Conservation (phyloP, 2,113 vertebrate species). For the Osmerus eperlanus region DNA sequence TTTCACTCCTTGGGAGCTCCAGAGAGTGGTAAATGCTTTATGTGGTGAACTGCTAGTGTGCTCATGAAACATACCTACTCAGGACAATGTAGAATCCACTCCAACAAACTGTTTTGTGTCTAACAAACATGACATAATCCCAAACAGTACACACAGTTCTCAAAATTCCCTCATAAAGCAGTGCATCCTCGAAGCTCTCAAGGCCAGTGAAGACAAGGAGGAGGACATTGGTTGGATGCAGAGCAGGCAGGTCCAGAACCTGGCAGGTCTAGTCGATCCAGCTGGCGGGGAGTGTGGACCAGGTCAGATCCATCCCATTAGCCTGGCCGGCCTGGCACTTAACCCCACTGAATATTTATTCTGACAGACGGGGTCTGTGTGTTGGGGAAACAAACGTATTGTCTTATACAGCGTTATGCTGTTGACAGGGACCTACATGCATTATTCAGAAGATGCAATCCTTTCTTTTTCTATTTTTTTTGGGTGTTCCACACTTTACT, state of each 20-base stretch:
- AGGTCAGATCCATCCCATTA: conserved; percentile 53
- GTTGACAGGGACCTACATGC: conserved; percentile 36
- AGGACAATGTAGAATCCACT: no score
- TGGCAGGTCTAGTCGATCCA: conserved; percentile 18
- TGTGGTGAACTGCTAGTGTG: no score
- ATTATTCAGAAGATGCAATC: conserved; percentile 47
- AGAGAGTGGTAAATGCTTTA: no score
- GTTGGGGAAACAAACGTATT: conserved; percentile 28
- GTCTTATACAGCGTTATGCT: conserved; percentile 23
- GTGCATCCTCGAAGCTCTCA: background rate
- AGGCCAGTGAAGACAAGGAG: background rate
- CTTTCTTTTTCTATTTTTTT: conserved; percentile 6
- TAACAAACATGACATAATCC: background rate
- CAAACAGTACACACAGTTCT: background rate
- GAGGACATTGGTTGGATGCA: no score
- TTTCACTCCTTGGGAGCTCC: background rate
- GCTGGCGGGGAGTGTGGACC: conserved; percentile 30
- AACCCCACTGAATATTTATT: conserved; percentile 38
- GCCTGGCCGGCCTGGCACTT: conserved; percentile 31
- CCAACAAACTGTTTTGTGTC: no score
- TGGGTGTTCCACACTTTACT: background rate
- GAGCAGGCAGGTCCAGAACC: background rate
- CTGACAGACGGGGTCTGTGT: conserved; percentile 47
- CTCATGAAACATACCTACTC: no score
- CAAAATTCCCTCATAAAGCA: no score